Conservation (phyloP, 2,113 vertebrate species). For the Chaetodon auriga region DNA sequence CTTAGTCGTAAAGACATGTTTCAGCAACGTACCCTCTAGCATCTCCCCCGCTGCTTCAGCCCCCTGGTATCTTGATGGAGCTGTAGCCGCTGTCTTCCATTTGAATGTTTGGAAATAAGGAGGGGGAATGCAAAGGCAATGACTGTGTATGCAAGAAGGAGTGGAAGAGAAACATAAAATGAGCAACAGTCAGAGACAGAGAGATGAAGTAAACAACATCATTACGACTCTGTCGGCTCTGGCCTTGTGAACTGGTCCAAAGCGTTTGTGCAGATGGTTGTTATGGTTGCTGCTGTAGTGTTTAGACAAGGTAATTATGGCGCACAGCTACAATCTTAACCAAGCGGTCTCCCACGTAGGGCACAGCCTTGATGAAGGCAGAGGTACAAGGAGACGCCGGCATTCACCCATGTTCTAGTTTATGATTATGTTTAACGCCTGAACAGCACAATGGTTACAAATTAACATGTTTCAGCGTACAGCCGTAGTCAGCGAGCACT, state of each 20-base stretch:
- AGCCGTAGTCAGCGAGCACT: not conserved
- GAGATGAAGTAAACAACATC: constrained; percentile 71
- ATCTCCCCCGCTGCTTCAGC: constrained; percentile 58
- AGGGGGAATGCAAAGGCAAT: constrained; percentile 44
- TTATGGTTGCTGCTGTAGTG: constrained; percentile 50
- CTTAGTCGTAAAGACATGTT: constrained; percentile 70
- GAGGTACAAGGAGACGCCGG: constrained; percentile 6
- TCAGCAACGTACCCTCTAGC: constrained; percentile 64
- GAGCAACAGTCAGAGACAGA: constrained; percentile 41
- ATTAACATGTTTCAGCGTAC: constrained; percentile 32
- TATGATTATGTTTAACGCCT: constrained; percentile 38
- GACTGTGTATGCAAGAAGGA: constrained; percentile 26
- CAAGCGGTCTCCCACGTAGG: constrained; percentile 51
- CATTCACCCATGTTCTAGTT: constrained; percentile 39
- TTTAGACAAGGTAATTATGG: constrained; percentile 75
- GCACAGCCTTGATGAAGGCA: constrained; percentile 40
- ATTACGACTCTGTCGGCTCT: constrained; percentile 58
- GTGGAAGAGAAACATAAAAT: constrained; percentile 39
- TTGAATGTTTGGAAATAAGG: constrained; percentile 56
- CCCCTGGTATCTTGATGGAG: constrained; percentile 52
- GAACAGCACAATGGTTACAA: constrained; percentile 34
- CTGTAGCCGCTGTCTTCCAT: constrained; percentile 37
- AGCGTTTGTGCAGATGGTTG: constrained; percentile 61
- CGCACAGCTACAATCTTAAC: constrained; percentile 48
- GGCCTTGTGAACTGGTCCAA: constrained; percentile 67